Evolutionary conservation across 1,140 invertebrate genomes (phyloP), one percentile per base, ranked within the genome.

Genomic region (Drosophila melanica): DNA sequence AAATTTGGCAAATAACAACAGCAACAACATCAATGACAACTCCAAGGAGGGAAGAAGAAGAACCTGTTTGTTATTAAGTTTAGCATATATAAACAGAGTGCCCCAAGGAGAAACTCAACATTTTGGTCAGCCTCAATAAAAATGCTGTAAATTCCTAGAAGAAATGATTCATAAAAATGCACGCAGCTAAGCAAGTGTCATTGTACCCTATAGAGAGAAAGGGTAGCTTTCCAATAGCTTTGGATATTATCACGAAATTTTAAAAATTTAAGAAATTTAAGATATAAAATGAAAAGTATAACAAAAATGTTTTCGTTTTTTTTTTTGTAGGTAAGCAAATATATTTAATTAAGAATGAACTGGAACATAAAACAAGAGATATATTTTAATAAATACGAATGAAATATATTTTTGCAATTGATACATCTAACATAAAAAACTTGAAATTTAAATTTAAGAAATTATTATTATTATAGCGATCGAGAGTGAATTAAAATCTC

Each of bases 61-160:
- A 87, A 84, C 84, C 77, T 89, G 84, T 89, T 89, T 89, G 80
- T 63, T 76, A 71, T 70, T 89, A 81, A 89, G 73, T 89, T 89
- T 89, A 89, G 84, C 84, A 89, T 79, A 89, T 87, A 84, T 87
- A 48, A 68, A 60, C 47, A 59, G 44, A 45, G 8, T 42, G 64
- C 54, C 64, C 81, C 69, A 66, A 59, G 66, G 53, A 78, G 70
- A 57, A 50, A 57, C 72, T 64, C 59, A 54, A 59, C 75, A 76
- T 87, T 73, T 87, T 80, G 79, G 68, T 87, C 79, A 81, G 82
- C 72, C 82, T 87, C 84, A 87, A 86, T 86, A 86, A 86, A 82
- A 80, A 82, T 75, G 84, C 62, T 84, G 84, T 89, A 89, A 89
- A 89, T 89, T 89, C 84, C 74, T 89, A 89, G 84, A 89, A 89